Evolutionary conservation across 2,113 vertebrate species (phyloP), one percentile per base, ranked within the genome.

Genomic region (Maccullochella peelii): DNA sequence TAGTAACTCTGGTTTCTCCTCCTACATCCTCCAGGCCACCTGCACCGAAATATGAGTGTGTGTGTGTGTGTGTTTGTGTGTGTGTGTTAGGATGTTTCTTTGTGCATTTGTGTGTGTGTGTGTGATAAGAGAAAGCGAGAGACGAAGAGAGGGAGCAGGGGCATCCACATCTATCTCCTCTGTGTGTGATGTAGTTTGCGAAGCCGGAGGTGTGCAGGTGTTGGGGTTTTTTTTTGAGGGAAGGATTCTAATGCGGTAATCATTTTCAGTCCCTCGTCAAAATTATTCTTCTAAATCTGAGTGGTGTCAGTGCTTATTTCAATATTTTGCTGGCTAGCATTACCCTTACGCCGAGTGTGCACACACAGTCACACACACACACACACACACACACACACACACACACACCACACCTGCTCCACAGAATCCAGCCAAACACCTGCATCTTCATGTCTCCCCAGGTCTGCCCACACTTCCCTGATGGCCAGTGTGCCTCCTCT

Each of bases 391-490:
- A 77, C 69, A 80, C 86, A 59, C 42, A 52, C 71, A 77, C 55
- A 63, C 15, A 66, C 50, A 25, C 21, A 33, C 38, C 67, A 73
- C 88, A 95, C 93, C 92, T 96, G 95, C 93, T 83, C 79, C 76
- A 82, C 63, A 58, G 65, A 86, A 93, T 86, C n/a, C 74, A 83
- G 85, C 89, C 89, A 81, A 92, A 92, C 95, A 95, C 93, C 95
- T 95, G 95, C 94, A 94, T 92, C 83, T 58, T 82, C 49, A 78
- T 40, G 80, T 77, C 84, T 93, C 85, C 81, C 72, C 77, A 79
- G 91, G 84, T 91, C 90, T 85, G 73, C 83, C 80, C 83, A 88
- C 83, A 86, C 87, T 86, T 88, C 88, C 88, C 88, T 54, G 85
- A 82, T 85, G 82, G 78, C 88, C 84, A 14, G 70, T 57, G 63